Evolutionary conservation across 2,888 invertebrate species (phyloP), one percentile per base, ranked within the genome.

Genomic region (Torymus auratus): DNA sequence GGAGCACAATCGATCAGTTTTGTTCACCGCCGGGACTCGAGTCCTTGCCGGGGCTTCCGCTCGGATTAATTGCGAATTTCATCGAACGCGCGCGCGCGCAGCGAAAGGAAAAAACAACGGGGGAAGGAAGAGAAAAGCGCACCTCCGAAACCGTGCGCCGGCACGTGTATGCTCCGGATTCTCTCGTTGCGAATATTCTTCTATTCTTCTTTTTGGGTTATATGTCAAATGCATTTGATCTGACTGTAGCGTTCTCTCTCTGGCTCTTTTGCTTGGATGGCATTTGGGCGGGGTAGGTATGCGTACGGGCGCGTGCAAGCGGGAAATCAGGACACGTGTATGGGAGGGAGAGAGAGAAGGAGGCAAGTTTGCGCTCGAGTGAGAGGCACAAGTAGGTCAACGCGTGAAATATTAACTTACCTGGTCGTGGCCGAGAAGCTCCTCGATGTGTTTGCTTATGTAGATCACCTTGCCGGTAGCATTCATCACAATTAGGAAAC

Each of bases 361-460:
- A 68, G 55, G 58, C 0, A 62, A 15, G 52, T 10, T 15, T 23
- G 12, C 14, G 50, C 17, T 55, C 0, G 7, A n/a, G 14, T 53
- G 41, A 60, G 60, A 60, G 1, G 7, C 14, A 41, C 23, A 68
- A 67, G 64, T 81, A 70, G 73, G 67, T 78, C 60, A 65, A 65
- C 17, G 60, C 50, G 62, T 74, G 17, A 65, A 71, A 62, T 17
- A 87, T 89, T 91, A 5, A 41, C 41, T 41, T 91, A 96, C 95
- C 93, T 95, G 95, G 86, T 95, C 94, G 91, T 97, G 96, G 78
- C 98, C 98, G 84, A 98, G 92, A 86, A 96, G 94, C 86, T 95
- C 94, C 90, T 97, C 96, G 50, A 98, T 94, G 85, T 95, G 96
- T 73, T 95, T 95, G 52, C 98, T 97, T 53, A 97, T 94, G 88